Evolutionary conservation across 2,888 invertebrate genomes (phyloP).

Genomic region (Congeria kusceri): DNA sequence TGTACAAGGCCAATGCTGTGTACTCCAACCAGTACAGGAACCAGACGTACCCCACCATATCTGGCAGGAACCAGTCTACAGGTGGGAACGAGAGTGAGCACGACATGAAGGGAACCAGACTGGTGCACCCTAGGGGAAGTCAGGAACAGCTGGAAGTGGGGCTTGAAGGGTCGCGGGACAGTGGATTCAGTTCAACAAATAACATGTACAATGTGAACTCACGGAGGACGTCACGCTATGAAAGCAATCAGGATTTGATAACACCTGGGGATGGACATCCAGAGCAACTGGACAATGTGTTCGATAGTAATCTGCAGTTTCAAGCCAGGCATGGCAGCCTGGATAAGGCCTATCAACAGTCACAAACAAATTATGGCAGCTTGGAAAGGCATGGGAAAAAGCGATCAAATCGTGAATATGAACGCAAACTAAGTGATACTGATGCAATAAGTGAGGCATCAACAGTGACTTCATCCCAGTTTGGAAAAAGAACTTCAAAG

Average conservation of each 20-base stretch:
- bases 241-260: conserved; percentile 81
- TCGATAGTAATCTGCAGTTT: conserved; percentile 62
- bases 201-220: conserved; percentile 85
- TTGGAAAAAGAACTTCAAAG: conserved; percentile 76
- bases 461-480: conserved; percentile 69
- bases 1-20: conserved; percentile 50
- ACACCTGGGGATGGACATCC: conserved; percentile 68
- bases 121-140: conserved; percentile 6
- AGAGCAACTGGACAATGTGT: conserved; percentile 62
- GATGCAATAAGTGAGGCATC: conserved; percentile 44
- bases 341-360: conserved; percentile 77
- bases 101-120: conserved; percentile 69
- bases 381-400: conserved; percentile 72
- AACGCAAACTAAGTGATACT: conserved; percentile 67
- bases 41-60: conserved; percentile 82
- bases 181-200: conserved; percentile 79
- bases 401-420: conserved; percentile 56
- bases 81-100: conserved; percentile 78
- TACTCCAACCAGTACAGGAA: conserved; percentile 79
- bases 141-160: conserved; percentile 53
- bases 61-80: conserved; percentile 69
- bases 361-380: conserved; percentile 72
- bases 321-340: conserved; percentile 79
- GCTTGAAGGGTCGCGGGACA: conserved; percentile 70
- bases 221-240: conserved; percentile 83